Base-by-base conservation (phyloP, 2,797 vertebrate species). In the Galagoides demidoff region DNA sequence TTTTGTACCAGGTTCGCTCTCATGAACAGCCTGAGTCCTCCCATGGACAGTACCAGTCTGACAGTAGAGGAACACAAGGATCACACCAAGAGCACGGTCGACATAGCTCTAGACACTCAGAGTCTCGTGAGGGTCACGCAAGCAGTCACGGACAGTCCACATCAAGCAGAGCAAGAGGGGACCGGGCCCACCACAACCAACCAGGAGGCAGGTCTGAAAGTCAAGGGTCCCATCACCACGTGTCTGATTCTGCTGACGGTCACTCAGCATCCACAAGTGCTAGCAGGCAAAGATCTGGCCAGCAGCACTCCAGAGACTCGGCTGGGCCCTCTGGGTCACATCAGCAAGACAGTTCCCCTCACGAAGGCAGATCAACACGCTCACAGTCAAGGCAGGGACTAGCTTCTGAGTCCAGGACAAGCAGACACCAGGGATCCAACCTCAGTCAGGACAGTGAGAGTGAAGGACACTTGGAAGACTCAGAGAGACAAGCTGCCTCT, bases 261-360 rank as follows among this genome's bases (percentile, higher is more conserved):
- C 25, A 7, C 9, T 14, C 59, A 13, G 43, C 14, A 20, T 27
- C 59, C 71, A 37, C 14, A 1, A 25, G 9, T 4, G 23, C 8
- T 7, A 7, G 34, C 29, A n/a, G 27, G 25, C 17, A 4, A 39
- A 11, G 25, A 13, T 19, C 14, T 3, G 12, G 23, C 17, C 34
- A 39, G 0, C 25, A 29, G 6, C 45, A 70, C 0, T 19, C 64
- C 0, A 2, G 1, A 29, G 66, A 57, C 9, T 25, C 1, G 0
- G 8, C 82, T 1, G 5, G 82, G 20, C 29, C 14, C 2, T 3
- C 61, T 4, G 82, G 10, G 5, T 23, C 57, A 29, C 55, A 7
- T 12, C 55, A 37, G 16, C n/a, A 22, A 9, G 66, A 34, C 2
- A 6, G 13, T 7, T 64, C 63, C 29, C 29, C 63, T 64, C 14